Conservation (phyloP, 2,113 vertebrate genomes). For the Monarcha castaneiventris region DNA sequence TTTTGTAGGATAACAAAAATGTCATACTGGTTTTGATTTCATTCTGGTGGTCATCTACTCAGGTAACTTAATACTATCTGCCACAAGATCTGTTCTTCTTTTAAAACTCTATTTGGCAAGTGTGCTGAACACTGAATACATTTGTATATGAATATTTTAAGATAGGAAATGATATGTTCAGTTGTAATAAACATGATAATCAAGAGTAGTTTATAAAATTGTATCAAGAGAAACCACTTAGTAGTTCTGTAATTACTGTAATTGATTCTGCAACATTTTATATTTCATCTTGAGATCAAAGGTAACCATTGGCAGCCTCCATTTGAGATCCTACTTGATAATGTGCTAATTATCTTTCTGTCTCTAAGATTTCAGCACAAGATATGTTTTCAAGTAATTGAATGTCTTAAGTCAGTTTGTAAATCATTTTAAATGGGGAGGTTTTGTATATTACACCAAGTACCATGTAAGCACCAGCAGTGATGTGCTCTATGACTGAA, state of each 20-base stretch:
- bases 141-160: not conserved
- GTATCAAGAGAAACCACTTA: not conserved
- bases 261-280: not conserved
- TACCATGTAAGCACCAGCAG: not conserved
- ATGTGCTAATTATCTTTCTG: not conserved
- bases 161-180: not conserved
- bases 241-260: not conserved
- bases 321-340: not conserved
- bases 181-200: not conserved
- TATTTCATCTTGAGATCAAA: slow-evolving; percentile 12
- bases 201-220: not conserved
- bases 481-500: not conserved
- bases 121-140: not conserved
- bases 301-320: not conserved
- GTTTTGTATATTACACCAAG: not conserved
- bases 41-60: not conserved
- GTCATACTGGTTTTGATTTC: not conserved
- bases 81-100: not conserved
- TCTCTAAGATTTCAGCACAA: not conserved
- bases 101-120: not conserved
- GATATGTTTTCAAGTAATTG: not conserved
- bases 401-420: not conserved
- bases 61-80: not conserved
- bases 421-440: not conserved
- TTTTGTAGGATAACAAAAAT: not conserved